Base-by-base conservation (phyloP, 2,888 invertebrate genomes). In the Ischnura elegans region DNA sequence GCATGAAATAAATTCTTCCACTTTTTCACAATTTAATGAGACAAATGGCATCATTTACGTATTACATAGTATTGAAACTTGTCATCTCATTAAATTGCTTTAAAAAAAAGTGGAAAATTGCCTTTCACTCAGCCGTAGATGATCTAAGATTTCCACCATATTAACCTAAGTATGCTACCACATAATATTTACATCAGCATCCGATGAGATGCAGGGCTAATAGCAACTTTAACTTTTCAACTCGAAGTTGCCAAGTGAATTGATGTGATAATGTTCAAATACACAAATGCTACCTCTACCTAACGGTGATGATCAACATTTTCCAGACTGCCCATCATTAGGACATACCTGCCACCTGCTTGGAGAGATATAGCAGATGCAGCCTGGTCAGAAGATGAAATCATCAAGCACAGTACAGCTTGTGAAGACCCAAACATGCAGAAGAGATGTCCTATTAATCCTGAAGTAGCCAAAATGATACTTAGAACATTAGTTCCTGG, bases 361-460 rank as follows among this genome's bases (percentile, higher is more conserved):
- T 61, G 55, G 66, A 90, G 61, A 36, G 90, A 90, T 43, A 90
- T 90, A 2, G 90, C 90, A n/a, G 90, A 90, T 43, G 10, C 42
- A 3, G 90, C 90, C 2, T 90, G 90, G 90, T 43, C 90, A 25
- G 13, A 10, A 66, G 90, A 90, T 55, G n/a, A 43, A n/a, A 21
- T 55, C 43, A 46, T 13, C 86, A 86, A 43, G 0, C 43, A 45
- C 43, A 46, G 19, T 46, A 25, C 43, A 86, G 43, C 25, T 13
- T 90, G 90, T 55, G 43, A 90, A 21, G 90, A 90, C 19, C 43
- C 16, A 13, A 90, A 61, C 8, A 66, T 90, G 61, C 42, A 55
- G 25, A 66, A 66, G 43, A 61, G 66, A n/a, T 90, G 90, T 16
- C 90, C 90, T 10, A 43, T 90, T 25, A 90, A 90, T 66, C 51